Conservation (phyloP, 30 jellyfish, hydroid and myxozoan genomes). For the Cassiopea xamachana region DNA sequence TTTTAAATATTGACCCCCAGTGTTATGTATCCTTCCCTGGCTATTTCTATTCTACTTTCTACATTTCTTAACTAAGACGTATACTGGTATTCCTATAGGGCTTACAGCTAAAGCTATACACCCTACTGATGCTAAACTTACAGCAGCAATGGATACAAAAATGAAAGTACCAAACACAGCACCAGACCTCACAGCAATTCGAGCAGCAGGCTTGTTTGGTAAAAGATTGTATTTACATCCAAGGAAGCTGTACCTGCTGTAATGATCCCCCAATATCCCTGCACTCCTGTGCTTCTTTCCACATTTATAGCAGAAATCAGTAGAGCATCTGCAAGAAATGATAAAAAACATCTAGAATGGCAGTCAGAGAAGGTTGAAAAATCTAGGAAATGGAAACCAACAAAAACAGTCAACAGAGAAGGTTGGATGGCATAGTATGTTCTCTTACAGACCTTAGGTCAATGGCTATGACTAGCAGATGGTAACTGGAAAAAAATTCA, state of each 20-base stretch:
- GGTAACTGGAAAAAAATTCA: too few species aligned
- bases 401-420: too few species aligned
- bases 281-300: slow-evolving; percentile 72
- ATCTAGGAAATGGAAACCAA: too few species aligned
- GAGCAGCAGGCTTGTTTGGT: slow-evolving; percentile 67
- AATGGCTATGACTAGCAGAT: too few species aligned
- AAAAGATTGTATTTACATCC: slow-evolving; percentile 81
- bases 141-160: slow-evolving; percentile 46
- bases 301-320: slow-evolving; percentile 89
- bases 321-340: slow-evolving; percentile 62
- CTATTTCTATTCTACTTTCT: slow-evolving; percentile 10
- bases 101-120: slow-evolving; percentile 37
- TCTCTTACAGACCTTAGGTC: too few species aligned
- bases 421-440: too few species aligned
- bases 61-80: slow-evolving; percentile 8
- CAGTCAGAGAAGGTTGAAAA: not conserved
- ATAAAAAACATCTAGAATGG: not conserved
- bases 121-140: slow-evolving; percentile 50
- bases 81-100: slow-evolving; percentile 57
- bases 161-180: slow-evolving; percentile 46
- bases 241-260: slow-evolving; percentile 73
- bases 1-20: too few species aligned
- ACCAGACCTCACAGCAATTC: slow-evolving; percentile 73
- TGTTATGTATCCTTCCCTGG: too few species aligned
- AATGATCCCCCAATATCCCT: slow-evolving; percentile 82